A percentile compares a stretch with the other conserved stretches of the same genome.
Evolutionary conservation across 1,140 invertebrate species (phyloP).

Genomic region (Heliconius eleuchia): DNA sequence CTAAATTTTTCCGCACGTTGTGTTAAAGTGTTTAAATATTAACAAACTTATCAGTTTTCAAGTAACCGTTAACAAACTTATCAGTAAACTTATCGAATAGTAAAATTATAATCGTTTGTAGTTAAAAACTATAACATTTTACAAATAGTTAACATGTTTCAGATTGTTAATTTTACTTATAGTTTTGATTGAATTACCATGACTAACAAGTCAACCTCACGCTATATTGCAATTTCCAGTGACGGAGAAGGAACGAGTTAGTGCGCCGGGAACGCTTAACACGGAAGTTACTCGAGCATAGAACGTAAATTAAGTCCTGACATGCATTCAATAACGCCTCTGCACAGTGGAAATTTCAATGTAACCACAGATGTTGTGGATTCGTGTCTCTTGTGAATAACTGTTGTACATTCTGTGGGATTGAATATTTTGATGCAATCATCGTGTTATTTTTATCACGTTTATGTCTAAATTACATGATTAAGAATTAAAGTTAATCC

Average conservation of each 20-base stretch:
- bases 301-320: conserved; percentile 10
- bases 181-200: neutral
- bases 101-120: too few relatives aligned
- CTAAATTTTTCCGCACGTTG: too few relatives aligned
- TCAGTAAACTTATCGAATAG: too few relatives aligned
- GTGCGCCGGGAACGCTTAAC: conserved; percentile 5
- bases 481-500: too few relatives aligned
- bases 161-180: neutral
- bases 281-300: conserved; percentile 2
- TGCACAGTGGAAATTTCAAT: neutral
- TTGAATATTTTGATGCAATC: neutral
- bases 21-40: neutral
- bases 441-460: neutral
- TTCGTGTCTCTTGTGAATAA: conserved; percentile 9
- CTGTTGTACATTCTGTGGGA: neutral
- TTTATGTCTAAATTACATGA: too few relatives aligned
- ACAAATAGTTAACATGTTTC: neutral
- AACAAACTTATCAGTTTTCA: neutral
- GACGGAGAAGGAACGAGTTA: neutral
- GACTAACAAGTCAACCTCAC: neutral
- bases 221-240: conserved; percentile 12
- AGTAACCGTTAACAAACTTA: too few relatives aligned
- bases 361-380: neutral
- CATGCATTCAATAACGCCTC: conserved; percentile 8
- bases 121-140: too few relatives aligned